Base-by-base conservation (phyloP, 2,797 vertebrate genomes). In the Protonibea diacanthus region DNA sequence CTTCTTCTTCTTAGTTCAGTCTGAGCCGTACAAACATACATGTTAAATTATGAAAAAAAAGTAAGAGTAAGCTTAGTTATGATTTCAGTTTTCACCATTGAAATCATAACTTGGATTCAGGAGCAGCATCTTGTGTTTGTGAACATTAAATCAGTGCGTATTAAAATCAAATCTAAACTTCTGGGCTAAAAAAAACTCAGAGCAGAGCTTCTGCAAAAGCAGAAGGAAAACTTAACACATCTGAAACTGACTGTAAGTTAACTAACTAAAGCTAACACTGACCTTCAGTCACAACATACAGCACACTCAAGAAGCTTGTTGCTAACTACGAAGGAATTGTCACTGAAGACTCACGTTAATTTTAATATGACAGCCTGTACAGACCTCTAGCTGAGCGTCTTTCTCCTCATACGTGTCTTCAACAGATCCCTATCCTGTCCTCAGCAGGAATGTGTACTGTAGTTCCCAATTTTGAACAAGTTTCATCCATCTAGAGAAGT, bases 401-500 rank as follows among this genome's bases (percentile, higher is more conserved):
- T 5, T 14, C 0, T 18, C 62, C 55, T 74, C 44, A 1, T 45
- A 5, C 4, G 9, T 4, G 40, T 58, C 52, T 33, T 63, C 14
- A 1, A 5, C 0, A 2, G 11, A 4, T 13, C 33, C 1, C 20
- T 2, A 11, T 15, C 17, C 6, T 7, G 13, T 15, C 23, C 6
- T 27, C 48, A 9, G 44, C 40, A 5, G 3, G 17, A 13, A 5
- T 2, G n/a, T 21, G 1, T 3, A 3, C 15, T 1, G 23, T 5
- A 17, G 29, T 10, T 38, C 17, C 27, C 56, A 3, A 0, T 3
- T 20, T 6, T 0, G 17, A 6, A 3, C 0, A 3, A 45, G 60
- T 38, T 2, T 9, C 8, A 2, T 38, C 33, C 33, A 38, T 38
- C 33, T 9, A 38, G 33, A 38, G 1, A 14, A 14, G 42, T 80